Evolutionary conservation across 2,888 invertebrate genomes (phyloP), one percentile per base, ranked within the genome.

Genomic region (Amphipyra berbera): DNA sequence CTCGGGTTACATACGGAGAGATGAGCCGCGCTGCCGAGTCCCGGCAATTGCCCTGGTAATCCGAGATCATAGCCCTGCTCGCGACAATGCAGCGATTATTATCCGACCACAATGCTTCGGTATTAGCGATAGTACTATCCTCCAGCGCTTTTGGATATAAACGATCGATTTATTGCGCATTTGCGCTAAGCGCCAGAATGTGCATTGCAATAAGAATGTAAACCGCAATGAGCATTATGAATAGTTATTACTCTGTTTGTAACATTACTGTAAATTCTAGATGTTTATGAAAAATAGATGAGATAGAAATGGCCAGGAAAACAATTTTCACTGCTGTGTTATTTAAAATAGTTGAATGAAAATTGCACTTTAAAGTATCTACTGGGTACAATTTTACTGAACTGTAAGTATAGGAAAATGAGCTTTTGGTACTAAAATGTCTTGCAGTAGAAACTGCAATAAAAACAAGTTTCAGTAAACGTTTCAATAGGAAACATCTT

Each of bases 51-150:
- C 61, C 56, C 55, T 64, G 64, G 72, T 78, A 81, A 82, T 78
- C 81, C 79, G 68, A 73, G 81, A 76, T 75, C 76, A 72, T 59
- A 68, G 68, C 53, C 75, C 53, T 59, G 45, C 70, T 66, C 55
- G 58, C 67, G 68, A 82, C 78, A 81, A 72, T 79, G 68, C 65
- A 66, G 52, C 72, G 68, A 70, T 78, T 78, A 79, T 79, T 76
- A 72, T 71, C 63, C 65, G 10, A 41, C 62, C 68, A 75, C 69
- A 80, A 76, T 77, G 49, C 64, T 57, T 47, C 13, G 55, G 74
- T 58, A 74, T 80, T 74, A 71, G 53, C 49, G 42, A 60, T 66
- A 67, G 58, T 50, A 55, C 54, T 49, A 53, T 48, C 27, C 54
- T 47, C 33, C 46, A 53, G n/a, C 47, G 64, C 68, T 72, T 70